These are phyloP conservation scores for Brachypalpus laphriformis DNA, from an alignment of 2,888 invertebrate species.

Conservation along the genomic window DNA sequence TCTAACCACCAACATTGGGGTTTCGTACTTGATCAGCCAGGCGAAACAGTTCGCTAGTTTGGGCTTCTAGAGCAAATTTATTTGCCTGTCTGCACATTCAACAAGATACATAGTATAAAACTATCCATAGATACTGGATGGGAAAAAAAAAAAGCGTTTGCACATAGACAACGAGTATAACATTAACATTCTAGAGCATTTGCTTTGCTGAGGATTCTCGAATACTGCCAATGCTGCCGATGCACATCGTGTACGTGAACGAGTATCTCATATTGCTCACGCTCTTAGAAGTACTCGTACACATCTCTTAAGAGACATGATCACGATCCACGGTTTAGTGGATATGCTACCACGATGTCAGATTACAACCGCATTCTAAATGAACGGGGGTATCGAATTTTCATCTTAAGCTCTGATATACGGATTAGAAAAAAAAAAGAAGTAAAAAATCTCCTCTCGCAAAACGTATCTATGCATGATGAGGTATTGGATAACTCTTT, in stretches of 20 bases:
- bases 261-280: constrained; percentile 26
- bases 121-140: not conserved
- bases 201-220: constrained; percentile 11
- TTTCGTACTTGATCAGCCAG: constrained; percentile 59
- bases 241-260: constrained; percentile 24
- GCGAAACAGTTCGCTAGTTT: constrained; percentile 52
- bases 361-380: constrained; percentile 73
- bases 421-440: not conserved
- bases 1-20: constrained; percentile 39
- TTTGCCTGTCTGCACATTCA: constrained; percentile 41
- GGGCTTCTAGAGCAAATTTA: constrained; percentile 55
- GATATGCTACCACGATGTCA: constrained; percentile 63
- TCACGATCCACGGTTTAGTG: constrained; percentile 61
- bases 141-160: constrained; percentile 3
- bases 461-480: constrained; percentile 37
- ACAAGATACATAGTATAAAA: constrained; percentile 6
- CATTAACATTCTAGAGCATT: constrained; percentile 25
- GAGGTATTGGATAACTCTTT: constrained; percentile 56
- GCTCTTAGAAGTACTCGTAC: not conserved
- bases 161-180: constrained; percentile 18
- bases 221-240: constrained; percentile 18
- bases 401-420: constrained; percentile 21
- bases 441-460: too few species aligned
- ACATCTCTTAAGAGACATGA: constrained; percentile 33
- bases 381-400: constrained; percentile 67